These are phyloP conservation scores for Calephelis perditalis DNA, from an alignment of 2,888 invertebrate species.

Conservation along the genomic window DNA sequence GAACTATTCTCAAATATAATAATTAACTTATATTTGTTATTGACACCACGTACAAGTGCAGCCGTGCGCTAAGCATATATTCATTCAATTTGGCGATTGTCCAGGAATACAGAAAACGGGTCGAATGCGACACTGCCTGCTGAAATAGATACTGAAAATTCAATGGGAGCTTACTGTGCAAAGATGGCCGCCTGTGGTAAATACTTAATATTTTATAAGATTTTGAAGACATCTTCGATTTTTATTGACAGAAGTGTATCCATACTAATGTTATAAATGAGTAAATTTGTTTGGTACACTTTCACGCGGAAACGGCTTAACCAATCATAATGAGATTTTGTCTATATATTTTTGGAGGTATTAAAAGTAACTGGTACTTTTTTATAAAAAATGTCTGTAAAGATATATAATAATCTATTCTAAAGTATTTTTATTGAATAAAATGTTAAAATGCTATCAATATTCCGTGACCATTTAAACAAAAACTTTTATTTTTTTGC, in stretches of 20 bases:
- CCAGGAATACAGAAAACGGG: slow-evolving; percentile 51
- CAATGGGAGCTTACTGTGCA: slow-evolving; percentile 34
- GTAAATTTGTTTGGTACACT: too few relatives aligned
- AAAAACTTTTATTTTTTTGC: too few relatives aligned
- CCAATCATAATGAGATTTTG: too few relatives aligned
- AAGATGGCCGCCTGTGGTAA: slow-evolving; percentile 9
- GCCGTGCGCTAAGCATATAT: slow-evolving; percentile 41
- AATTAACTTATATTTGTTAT: slow-evolving; percentile 34
- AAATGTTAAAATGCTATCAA: too few relatives aligned
- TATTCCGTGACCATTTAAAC: too few relatives aligned
- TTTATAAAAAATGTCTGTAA: too few relatives aligned
- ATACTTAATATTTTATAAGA: slow-evolving; percentile 8
- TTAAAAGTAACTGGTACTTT: too few relatives aligned
- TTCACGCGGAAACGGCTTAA: too few relatives aligned
- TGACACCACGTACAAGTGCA: slow-evolving; percentile 44
- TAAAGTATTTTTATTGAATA: too few relatives aligned
- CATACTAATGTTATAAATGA: too few relatives aligned
- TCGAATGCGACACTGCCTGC: slow-evolving; percentile 50
- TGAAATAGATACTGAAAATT: slow-evolving; percentile 54
- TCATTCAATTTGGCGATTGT: slow-evolving; percentile 54
- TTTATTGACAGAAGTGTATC: not conserved
- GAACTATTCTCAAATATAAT: slow-evolving; percentile 8
- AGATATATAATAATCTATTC: too few relatives aligned
- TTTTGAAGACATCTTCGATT: not conserved
- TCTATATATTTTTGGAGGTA: too few relatives aligned